Base-by-base conservation (phyloP, 2,797 vertebrate genomes). In the Threskiornis aethiopicus region DNA sequence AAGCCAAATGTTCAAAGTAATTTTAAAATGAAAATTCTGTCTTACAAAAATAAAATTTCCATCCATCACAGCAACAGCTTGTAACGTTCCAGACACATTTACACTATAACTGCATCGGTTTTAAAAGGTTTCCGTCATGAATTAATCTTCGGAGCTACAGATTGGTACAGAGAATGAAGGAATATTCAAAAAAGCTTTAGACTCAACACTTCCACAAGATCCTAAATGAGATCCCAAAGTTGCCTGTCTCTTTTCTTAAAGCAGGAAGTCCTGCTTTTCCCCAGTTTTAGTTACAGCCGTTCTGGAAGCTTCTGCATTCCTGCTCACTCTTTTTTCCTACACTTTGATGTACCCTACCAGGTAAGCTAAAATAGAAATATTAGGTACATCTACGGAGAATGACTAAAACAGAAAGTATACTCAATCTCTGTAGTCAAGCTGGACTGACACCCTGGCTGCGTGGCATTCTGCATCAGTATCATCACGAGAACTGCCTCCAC, bases 1-100 rank as follows among this genome's bases (percentile, higher is more conserved):
- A 98, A 98, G 98, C 98, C 98, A 98, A 98, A 97, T 97, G 98
- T 98, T 98, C 96, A 98, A 96, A 96, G 96, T 97, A 93, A 93
- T 82, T 96, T 97, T 95, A 97, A 98, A 97, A 98, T 92, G 98
- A 98, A 98, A 97, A 96, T 95, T 97, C 94, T 98, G 93, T 96
- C 95, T 96, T 97, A 96, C 83, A 98, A 96, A 96, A 98, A 96
- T 82, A 97, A 95, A 97, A 93, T 83, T 95, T 96, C 95, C 94
- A 98, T 94, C 96, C 80, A 95, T 93, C 81, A 90, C 62, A 97
- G 81, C 96, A 96, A 95, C 47, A 95, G 67, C 82, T 44, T 33
- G 29, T 57, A 92, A 82, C 3, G 0, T 89, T 93, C 65, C 81
- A 89, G 67, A 89, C 42, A 95, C 39, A 84, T 89, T 92, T 67